Evolutionary conservation across 2,113 vertebrate species (phyloP).

Genomic region (Myrmophylax atrothorax): DNA sequence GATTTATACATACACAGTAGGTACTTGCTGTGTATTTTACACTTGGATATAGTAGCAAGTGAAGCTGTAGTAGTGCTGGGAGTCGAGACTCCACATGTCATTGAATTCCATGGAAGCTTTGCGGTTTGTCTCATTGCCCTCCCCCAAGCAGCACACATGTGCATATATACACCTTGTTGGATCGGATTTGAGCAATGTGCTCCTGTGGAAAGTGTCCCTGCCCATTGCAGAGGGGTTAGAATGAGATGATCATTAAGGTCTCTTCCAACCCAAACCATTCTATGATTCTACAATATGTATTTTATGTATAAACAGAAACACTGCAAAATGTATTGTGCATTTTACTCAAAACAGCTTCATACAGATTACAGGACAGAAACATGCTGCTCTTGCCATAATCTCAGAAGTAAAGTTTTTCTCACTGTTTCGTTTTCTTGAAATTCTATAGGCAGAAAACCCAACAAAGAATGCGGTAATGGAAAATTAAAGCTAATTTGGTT

Average conservation of each 20-base stretch:
- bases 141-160: not conserved
- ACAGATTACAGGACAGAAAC: not conserved
- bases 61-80: not conserved
- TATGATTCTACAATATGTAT: not conserved
- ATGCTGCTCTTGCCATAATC: not conserved
- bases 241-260: not conserved
- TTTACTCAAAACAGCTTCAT: not conserved
- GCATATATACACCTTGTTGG: no score
- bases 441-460: not conserved
- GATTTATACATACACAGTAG: not conserved
- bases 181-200: not conserved
- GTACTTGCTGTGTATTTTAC: not conserved
- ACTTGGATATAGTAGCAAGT: not conserved
- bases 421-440: not conserved
- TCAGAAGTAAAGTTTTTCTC: not conserved
- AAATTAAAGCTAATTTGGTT: not conserved
- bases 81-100: not conserved
- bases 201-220: not conserved
- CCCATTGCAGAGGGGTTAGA: not conserved
- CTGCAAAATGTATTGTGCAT: not conserved
- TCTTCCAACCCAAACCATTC: not conserved
- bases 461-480: not conserved
- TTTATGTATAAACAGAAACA: not conserved
- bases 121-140: not conserved
- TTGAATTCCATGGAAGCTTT: not conserved